Conservation (phyloP, 1,140 invertebrate species). For the Panulirus ornatus region DNA sequence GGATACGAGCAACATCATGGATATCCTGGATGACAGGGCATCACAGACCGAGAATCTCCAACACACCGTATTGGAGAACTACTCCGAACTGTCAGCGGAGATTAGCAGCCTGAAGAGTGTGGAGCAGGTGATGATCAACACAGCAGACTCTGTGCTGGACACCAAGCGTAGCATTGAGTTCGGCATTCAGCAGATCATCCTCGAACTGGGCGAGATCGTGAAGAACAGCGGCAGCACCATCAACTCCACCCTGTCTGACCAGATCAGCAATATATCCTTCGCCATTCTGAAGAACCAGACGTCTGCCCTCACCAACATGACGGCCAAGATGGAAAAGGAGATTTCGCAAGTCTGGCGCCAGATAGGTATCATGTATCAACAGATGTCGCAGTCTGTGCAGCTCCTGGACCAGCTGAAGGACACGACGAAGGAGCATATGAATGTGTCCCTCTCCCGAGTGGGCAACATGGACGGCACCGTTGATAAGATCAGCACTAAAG, state of each 20-base stretch:
- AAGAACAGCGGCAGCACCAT: slow-evolving; percentile 84
- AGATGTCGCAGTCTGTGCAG: slow-evolving; percentile 87
- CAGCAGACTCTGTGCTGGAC: slow-evolving; percentile 90
- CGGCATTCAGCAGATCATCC: slow-evolving; percentile 89
- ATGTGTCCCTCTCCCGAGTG: slow-evolving; percentile 89
- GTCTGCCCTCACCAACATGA: slow-evolving; percentile 86
- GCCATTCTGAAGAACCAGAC: slow-evolving; percentile 87
- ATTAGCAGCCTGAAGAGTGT: slow-evolving; percentile 83
- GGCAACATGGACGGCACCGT: slow-evolving; percentile 79
- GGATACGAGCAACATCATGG: slow-evolving; percentile 54
- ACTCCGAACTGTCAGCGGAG: slow-evolving; percentile 66
- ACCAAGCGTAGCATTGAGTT: slow-evolving; percentile 91
- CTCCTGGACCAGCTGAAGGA: slow-evolving; percentile 86
- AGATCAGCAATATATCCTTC: slow-evolving; percentile 85
- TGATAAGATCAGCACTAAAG: slow-evolving; percentile 84
- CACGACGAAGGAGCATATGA: slow-evolving; percentile 82
- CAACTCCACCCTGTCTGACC: slow-evolving; percentile 84
- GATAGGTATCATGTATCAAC: slow-evolving; percentile 92
- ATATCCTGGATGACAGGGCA: slow-evolving; percentile 69
- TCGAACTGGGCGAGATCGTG: slow-evolving; percentile 82
- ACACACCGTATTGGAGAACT: slow-evolving; percentile 72
- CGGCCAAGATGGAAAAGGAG: slow-evolving; percentile 87
- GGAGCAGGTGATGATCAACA: slow-evolving; percentile 89
- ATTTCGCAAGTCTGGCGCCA: slow-evolving; percentile 92
- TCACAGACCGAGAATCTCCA: slow-evolving; percentile 73